Percentiles rank a stretch among this genome's conserved stretches.
Evolutionary conservation across 2,888 invertebrate genomes (phyloP).

Genomic region (Fragum fragum): DNA sequence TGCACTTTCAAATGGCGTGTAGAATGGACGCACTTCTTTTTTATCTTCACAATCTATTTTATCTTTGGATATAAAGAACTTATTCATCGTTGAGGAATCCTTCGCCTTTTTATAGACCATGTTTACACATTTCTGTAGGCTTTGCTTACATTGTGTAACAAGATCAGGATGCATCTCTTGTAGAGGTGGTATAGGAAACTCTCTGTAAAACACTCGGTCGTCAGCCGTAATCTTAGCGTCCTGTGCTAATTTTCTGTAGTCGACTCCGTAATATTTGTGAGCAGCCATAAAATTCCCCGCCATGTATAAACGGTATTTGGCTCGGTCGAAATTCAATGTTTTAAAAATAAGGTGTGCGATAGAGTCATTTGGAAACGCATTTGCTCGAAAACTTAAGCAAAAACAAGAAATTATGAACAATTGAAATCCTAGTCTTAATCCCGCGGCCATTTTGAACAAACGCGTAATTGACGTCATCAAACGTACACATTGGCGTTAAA

Average conservation of each 20-base stretch:
- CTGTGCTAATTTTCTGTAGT: slow-evolving; percentile 60
- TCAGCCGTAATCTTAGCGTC: slow-evolving; percentile 35
- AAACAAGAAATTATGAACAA: background rate
- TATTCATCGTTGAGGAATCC: slow-evolving; percentile 54
- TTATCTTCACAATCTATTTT: background rate
- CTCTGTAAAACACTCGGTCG: slow-evolving; percentile 66
- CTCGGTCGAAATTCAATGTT: background rate
- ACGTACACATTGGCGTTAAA: background rate
- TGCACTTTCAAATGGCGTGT: slow-evolving; percentile 48
- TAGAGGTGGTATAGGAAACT: slow-evolving; percentile 77
- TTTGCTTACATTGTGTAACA: slow-evolving; percentile 58
- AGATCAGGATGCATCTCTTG: slow-evolving; percentile 59
- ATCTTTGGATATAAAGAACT: slow-evolving; percentile 28
- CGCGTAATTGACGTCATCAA: background rate
- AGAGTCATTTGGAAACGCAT: background rate
- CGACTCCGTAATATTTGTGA: slow-evolving; percentile 72
- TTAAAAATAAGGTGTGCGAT: background rate
- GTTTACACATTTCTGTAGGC: slow-evolving; percentile 64
- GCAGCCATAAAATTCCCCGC: slow-evolving; percentile 71
- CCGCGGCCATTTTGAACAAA: background rate
- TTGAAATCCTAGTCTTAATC: background rate
- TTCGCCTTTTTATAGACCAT: slow-evolving; percentile 62
- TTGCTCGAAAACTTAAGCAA: background rate
- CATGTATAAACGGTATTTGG: slow-evolving; percentile 43
- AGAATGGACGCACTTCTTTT: background rate